These are phyloP conservation scores for Colinus virginianus DNA, from an alignment of 2,113 vertebrate genomes.

Conservation along the genomic window DNA sequence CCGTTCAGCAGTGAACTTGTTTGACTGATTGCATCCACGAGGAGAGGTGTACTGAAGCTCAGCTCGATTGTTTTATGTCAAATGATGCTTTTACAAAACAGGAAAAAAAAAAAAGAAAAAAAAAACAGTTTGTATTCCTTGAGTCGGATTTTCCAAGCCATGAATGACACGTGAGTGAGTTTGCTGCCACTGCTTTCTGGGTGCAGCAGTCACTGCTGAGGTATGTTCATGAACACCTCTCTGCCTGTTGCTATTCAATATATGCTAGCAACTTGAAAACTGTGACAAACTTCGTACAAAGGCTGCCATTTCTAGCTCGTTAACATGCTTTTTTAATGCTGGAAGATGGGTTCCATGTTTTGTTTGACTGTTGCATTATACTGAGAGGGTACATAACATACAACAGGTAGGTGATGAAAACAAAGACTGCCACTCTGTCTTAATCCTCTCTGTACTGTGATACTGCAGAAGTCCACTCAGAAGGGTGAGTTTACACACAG, in stretches of 20 bases:
- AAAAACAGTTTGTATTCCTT: slow-evolving; percentile 16
- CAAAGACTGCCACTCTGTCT: slow-evolving; percentile 20
- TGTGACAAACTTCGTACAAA: slow-evolving; percentile 63
- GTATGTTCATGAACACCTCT: slow-evolving; percentile 48
- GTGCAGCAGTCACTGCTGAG: slow-evolving; percentile 7
- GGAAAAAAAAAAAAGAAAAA: fast-evolving
- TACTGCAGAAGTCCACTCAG: neutral
- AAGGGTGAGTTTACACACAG: neutral
- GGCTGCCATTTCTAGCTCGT: slow-evolving; percentile 38
- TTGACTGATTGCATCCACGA: neutral
- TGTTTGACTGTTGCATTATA: neutral
- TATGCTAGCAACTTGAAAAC: slow-evolving; percentile 48
- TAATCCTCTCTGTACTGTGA: neutral
- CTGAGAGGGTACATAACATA: neutral
- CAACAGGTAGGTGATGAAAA: neutral
- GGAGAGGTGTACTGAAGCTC: slow-evolving; percentile 33
- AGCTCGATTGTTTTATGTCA: neutral
- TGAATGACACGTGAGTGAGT: slow-evolving; percentile 22
- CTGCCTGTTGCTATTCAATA: slow-evolving; percentile 2
- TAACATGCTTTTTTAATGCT: neutral
- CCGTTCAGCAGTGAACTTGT: neutral
- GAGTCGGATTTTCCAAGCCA: slow-evolving; percentile 66
- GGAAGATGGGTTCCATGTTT: neutral
- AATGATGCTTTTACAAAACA: slow-evolving; percentile 56
- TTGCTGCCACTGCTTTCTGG: slow-evolving; percentile 43